A percentile compares a stretch with the other conserved stretches of the same genome.
Conservation (phyloP, 1,140 invertebrate species). For the Caligus rogercresseyi region DNA sequence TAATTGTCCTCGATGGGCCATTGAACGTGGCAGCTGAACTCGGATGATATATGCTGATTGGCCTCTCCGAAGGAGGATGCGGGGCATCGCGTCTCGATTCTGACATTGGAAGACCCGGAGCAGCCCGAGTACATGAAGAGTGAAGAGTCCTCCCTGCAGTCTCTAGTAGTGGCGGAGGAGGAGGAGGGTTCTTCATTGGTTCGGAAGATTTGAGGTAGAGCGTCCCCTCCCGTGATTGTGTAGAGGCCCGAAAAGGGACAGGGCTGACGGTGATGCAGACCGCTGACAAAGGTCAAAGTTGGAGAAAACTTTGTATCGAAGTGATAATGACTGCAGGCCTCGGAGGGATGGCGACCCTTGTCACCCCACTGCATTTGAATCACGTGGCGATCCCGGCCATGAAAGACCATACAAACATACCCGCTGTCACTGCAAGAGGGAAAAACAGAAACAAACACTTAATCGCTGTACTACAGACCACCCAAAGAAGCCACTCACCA, state of each 20-base stretch:
- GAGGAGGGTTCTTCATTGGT: neutral
- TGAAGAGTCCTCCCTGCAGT: neutral
- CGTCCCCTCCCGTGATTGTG: neutral
- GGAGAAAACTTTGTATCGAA: slow-evolving; percentile 5
- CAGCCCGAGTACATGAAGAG: neutral
- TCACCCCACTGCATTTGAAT: slow-evolving; percentile 10
- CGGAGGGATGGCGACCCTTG: slow-evolving; percentile 1
- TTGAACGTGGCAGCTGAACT: slow-evolving; percentile 5
- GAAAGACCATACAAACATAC: slow-evolving; percentile 16
- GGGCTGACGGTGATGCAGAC: neutral
- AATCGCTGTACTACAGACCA: neutral
- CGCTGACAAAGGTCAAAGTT: slow-evolving; percentile 3
- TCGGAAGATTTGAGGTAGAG: neutral
- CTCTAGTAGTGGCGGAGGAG: neutral
- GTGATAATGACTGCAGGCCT: slow-evolving; percentile 9
- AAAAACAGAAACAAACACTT: neutral
- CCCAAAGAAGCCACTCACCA: slow-evolving; percentile 9
- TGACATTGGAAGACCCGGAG: neutral
- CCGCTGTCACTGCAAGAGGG: slow-evolving; percentile 13
- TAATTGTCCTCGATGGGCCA: slow-evolving; percentile 10
- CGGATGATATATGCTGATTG: neutral
- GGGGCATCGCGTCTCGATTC: neutral
- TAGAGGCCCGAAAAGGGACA: slow-evolving; percentile 18
- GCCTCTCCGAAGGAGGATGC: neutral
- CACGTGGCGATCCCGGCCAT: slow-evolving; percentile 7